Evolutionary conservation across 2,113 vertebrate genomes (phyloP).

Genomic region (Aptenodytes forsteri): DNA sequence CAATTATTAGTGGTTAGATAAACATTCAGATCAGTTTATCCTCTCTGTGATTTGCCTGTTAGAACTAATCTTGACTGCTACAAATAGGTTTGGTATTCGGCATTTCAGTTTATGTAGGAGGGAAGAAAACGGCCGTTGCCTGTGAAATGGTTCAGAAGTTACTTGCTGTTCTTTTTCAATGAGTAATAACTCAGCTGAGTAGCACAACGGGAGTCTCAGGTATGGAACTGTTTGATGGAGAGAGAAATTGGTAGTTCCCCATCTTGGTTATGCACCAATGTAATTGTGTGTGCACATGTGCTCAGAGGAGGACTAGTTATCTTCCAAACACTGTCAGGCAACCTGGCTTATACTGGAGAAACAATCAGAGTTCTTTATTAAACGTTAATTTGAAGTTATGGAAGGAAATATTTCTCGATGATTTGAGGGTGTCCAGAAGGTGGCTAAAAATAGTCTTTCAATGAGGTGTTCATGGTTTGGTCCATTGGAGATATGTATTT

Average conservation of each 20-base stretch:
- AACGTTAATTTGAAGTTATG: neutral
- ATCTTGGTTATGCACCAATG: neutral
- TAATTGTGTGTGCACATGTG: neutral
- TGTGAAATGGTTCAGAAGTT: conserved; percentile 26
- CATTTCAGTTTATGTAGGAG: conserved; percentile 39
- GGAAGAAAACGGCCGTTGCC: neutral
- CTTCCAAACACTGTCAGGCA: neutral
- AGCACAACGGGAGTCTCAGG: neutral
- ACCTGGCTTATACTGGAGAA: neutral
- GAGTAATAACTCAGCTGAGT: conserved; percentile 28
- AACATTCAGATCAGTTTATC: neutral
- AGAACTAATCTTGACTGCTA: conserved; percentile 18
- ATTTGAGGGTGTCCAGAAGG: neutral
- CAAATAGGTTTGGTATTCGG: conserved; percentile 57
- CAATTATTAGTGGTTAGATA: neutral
- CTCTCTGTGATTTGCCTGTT: neutral
- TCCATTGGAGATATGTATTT: neutral
- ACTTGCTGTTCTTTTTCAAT: conserved; percentile 36
- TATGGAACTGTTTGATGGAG: neutral
- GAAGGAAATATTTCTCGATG: neutral
- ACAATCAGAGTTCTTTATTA: neutral
- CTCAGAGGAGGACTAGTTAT: neutral
- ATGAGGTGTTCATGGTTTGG: neutral
- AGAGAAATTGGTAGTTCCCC: neutral
- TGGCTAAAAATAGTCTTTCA: neutral